Evolutionary conservation across 2,113 vertebrate genomes (phyloP).

Genomic region (Accipiter cooperii): DNA sequence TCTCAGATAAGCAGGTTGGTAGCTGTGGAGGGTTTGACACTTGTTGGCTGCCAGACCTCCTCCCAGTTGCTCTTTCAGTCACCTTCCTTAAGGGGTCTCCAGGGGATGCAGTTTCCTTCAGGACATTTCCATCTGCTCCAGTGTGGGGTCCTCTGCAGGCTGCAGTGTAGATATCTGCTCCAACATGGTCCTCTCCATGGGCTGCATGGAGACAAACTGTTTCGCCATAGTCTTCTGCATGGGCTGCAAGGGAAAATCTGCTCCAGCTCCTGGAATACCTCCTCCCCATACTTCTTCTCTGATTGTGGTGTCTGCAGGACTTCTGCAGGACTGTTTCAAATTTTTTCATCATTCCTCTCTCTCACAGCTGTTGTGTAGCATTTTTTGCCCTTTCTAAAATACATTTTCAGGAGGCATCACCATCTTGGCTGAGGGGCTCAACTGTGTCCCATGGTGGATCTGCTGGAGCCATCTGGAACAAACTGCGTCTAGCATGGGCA

Average conservation of each 20-base stretch:
- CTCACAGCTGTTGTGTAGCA: not conserved
- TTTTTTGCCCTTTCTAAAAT: not conserved
- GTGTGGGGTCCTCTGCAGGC: accelerated
- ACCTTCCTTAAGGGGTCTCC: not conserved
- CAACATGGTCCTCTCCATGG: accelerated
- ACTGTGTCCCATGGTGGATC: too few species aligned
- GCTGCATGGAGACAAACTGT: not conserved
- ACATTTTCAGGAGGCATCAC: accelerated
- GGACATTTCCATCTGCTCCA: not conserved
- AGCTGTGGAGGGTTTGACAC: not conserved
- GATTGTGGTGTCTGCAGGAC: accelerated
- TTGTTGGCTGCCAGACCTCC: not conserved
- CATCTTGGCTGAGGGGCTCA: not conserved
- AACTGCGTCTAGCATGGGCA: not conserved
- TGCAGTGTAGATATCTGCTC: not conserved
- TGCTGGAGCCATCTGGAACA: not conserved
- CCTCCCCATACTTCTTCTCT: not conserved
- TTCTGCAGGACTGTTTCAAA: not conserved
- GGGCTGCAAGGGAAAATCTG: not conserved
- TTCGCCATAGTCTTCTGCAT: not conserved
- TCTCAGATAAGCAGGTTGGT: not conserved
- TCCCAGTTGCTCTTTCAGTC: not conserved
- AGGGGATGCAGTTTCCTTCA: not conserved
- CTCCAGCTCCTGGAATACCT: accelerated
- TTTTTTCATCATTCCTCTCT: not conserved